phyloP scores from a whole-genome alignment of 2,888 invertebrate genomes.

The Conomelus anceps region DNA sequence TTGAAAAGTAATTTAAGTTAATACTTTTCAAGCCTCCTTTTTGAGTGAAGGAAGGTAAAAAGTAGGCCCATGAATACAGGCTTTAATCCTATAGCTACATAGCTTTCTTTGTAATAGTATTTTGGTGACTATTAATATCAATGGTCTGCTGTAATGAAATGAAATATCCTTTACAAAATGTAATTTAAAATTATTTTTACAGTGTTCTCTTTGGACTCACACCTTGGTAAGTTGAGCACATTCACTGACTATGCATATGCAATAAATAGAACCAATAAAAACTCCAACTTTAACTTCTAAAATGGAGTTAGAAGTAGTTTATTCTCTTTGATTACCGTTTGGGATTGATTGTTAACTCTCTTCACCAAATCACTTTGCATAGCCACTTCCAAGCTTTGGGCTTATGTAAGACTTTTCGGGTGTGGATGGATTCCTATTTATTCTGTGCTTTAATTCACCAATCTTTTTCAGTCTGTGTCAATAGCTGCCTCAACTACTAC shows the following conservation, averaged over 20 bases:
- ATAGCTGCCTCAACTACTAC: too few relatives aligned
- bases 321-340: background rate
- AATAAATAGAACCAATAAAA: background rate
- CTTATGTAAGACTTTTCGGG: background rate
- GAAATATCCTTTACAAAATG: background rate
- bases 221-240: slow-evolving; percentile 35
- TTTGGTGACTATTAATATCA: too few relatives aligned
- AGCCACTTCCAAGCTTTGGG: background rate
- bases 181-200: slow-evolving; percentile 30
- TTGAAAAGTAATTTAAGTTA: too few relatives aligned
- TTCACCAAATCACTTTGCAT: background rate
- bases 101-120: too few relatives aligned
- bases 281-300: background rate
- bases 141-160: background rate
- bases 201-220: slow-evolving; percentile 40
- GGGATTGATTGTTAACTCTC: background rate
- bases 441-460: background rate
- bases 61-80: too few relatives aligned
- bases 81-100: too few relatives aligned
- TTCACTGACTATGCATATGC: background rate
- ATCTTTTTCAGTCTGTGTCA: background rate
- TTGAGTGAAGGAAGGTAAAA: too few relatives aligned
- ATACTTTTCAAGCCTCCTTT: too few relatives aligned
- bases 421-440: background rate
- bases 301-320: background rate